Base-by-base conservation (phyloP, 2,113 vertebrate species). In the Hipposideros armiger region DNA sequence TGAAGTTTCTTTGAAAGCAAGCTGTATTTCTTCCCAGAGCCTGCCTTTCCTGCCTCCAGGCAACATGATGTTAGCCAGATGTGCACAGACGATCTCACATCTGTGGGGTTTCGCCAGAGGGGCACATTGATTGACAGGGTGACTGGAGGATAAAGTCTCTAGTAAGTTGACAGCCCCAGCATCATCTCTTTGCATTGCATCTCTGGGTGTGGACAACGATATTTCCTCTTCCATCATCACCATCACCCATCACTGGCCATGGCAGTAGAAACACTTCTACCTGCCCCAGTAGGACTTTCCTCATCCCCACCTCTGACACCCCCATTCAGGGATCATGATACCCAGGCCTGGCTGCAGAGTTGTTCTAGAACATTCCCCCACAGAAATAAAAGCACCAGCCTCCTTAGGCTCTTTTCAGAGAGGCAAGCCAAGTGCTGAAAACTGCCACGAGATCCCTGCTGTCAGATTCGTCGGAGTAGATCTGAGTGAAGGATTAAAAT, bases 31-130 rank as follows among this genome's bases (percentile, higher is more conserved):
- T 73, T 77, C 47, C 50, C 15, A 73, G 56, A 89, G 11, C 16
- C 66, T 89, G 13, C 28, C n/a, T 77, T 88, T 86, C 56, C 73
- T 85, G 70, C 82, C 81, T 56, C 28, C 52, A 72, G 82, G 28
- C 54, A 78, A 17, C 45, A 36, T 24, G 56, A 13, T 73, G 17
- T 30, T 50, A 72, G 47, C 87, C 62, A 36, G 7, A 54, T 24
- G 36, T 42, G 8, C 26, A 58, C 14, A 69, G 91, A 60, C 32
- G 81, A 58, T 40, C 24, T 45, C 45, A 24, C 26, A 4, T 83
- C 40, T 64, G 32, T n/a, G 52, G 45, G 24, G 4, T 54, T 87
- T 82, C 54, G 74, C 40, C 64, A 56, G 4, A 73, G 60, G 19
- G 19, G 11, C 84, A 60, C 24, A 6, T 13, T 60, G 45, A 28